These are phyloP conservation scores for Marmota flaviventris DNA, from an alignment of 2,113 vertebrate genomes.

Conservation along the genomic window DNA sequence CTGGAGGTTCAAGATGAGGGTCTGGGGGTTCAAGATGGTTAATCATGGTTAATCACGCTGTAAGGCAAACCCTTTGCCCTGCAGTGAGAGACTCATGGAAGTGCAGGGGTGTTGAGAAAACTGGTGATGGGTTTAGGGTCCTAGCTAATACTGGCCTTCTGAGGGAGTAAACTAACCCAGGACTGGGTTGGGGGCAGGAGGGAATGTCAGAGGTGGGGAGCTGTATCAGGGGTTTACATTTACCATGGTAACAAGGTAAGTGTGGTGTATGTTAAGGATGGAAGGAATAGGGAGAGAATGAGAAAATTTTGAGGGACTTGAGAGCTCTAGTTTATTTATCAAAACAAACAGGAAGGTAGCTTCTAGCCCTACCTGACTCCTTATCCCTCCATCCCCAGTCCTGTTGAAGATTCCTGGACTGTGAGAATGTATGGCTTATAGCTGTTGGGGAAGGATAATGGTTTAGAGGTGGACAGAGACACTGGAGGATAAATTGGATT, in stretches of 20 bases:
- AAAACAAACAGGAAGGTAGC: conserved; percentile 46
- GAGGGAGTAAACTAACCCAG: conserved; percentile 3
- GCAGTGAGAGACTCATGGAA: neutral
- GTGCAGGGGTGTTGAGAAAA: neutral
- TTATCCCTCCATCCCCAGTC: neutral
- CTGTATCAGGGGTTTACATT: conserved; percentile 52
- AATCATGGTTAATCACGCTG: neutral
- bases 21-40: neutral
- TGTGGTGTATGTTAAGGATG: conserved; percentile 37
- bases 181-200: conserved; percentile 1
- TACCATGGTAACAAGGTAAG: conserved; percentile 75
- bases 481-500: neutral
- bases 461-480: neutral
- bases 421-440: neutral
- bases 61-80: neutral
- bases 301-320: conserved; percentile 49
- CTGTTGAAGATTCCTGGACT: neutral
- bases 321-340: conserved; percentile 52
- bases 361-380: neutral
- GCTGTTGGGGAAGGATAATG: neutral
- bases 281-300: conserved; percentile 22
- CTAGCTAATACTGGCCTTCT: neutral
- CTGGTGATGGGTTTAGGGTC: neutral
- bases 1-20: conserved; percentile 47
- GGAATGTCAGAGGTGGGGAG: conserved; percentile 5